Evolutionary conservation across 2,888 invertebrate species (phyloP).

Genomic region (Heteropelma amictum): DNA sequence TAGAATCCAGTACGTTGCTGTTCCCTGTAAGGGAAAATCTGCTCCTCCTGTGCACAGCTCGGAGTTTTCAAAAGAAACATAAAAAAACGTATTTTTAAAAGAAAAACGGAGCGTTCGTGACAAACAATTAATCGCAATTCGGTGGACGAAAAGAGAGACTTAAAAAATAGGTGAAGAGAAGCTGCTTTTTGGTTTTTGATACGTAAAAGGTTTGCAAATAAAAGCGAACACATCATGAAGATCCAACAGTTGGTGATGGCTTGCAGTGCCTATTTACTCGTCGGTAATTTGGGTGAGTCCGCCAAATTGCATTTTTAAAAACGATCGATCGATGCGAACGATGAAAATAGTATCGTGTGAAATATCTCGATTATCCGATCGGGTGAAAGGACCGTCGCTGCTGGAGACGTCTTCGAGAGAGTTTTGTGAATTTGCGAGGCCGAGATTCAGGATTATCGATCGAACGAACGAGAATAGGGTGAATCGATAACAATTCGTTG

Average conservation of each 20-base stretch:
- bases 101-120: neutral
- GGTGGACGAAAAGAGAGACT: neutral
- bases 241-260: constrained; percentile 55
- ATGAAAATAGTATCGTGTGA: too few relatives aligned
- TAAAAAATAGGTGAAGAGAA: too few relatives aligned
- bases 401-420: too few relatives aligned
- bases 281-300: constrained; percentile 60
- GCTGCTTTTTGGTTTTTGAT: too few relatives aligned
- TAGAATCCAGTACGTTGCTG: constrained; percentile 36
- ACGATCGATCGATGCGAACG: neutral
- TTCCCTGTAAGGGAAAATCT: constrained; percentile 16
- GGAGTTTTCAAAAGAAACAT: neutral
- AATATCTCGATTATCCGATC: too few relatives aligned
- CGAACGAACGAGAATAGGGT: too few relatives aligned
- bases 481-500: too few relatives aligned
- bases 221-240: too few relatives aligned
- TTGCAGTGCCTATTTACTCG: constrained; percentile 59
- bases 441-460: too few relatives aligned
- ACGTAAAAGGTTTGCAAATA: constrained; percentile 29
- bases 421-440: too few relatives aligned
- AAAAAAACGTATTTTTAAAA: neutral
- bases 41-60: constrained; percentile 2
- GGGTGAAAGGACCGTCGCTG: too few relatives aligned
- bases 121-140: neutral
- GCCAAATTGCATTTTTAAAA: neutral